phyloP scores from a whole-genome alignment of 2,797 vertebrate species.

The Micromesistius poutassou region DNA sequence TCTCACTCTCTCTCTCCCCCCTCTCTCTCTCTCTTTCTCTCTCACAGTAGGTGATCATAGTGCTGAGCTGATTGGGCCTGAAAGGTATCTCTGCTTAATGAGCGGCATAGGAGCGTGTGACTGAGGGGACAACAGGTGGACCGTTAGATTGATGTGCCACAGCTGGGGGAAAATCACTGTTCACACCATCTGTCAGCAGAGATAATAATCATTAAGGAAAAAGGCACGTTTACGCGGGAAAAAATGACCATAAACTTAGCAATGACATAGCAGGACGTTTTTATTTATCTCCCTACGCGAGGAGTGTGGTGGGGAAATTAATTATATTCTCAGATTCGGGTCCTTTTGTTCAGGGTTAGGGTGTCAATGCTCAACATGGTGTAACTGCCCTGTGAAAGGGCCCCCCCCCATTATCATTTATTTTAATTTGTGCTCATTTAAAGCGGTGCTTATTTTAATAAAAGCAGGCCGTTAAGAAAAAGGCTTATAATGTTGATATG shows the following conservation, averaged over 20 bases:
- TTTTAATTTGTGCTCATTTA: background rate
- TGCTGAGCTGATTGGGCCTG: constrained; percentile 68
- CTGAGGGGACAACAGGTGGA: constrained; percentile 74
- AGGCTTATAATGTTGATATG: constrained; percentile 50
- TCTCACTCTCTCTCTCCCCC: too few species aligned
- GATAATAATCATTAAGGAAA: constrained; percentile 55
- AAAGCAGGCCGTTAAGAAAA: constrained; percentile 47
- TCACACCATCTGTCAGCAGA: constrained; percentile 64
- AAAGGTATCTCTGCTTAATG: constrained; percentile 68
- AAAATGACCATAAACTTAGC: constrained; percentile 20
- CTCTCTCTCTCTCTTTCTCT: too few species aligned
- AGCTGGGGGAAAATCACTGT: constrained; percentile 64
- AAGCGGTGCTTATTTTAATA: constrained; percentile 54
- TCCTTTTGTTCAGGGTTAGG: constrained; percentile 47
- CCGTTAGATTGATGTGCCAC: constrained; percentile 61
- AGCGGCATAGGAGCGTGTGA: constrained; percentile 52
- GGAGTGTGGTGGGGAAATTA: constrained; percentile 30
- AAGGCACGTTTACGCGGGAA: constrained; percentile 41
- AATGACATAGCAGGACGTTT: constrained; percentile 16
- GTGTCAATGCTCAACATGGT: constrained; percentile 42
- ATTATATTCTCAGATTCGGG: constrained; percentile 34
- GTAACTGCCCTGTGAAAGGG: constrained; percentile 52
- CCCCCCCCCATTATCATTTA: constrained; percentile 40
- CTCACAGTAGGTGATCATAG: constrained; percentile 67
- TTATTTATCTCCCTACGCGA: constrained; percentile 4